Evolutionary conservation across 2,888 invertebrate species (phyloP), one percentile per base, ranked within the genome.

Genomic region (Pyrrhosoma nymphula): DNA sequence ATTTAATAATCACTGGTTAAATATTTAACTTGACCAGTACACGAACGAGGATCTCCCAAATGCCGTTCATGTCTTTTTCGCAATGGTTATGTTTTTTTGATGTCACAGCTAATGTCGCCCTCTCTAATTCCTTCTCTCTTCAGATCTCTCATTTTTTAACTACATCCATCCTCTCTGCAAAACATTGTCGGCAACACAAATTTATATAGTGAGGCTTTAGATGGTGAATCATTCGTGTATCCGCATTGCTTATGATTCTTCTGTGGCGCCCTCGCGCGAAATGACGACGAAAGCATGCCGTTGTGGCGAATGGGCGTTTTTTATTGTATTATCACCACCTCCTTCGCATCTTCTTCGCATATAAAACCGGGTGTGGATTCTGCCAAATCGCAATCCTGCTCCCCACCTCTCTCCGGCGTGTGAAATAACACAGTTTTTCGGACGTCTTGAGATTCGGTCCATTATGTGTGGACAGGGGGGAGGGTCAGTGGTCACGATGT

Each of bases 361-460:
- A 60, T 82, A 82, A 30, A 35, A 82, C 82, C 82, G 82, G 82
- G 82, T n/a, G 82, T 82, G 82, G 82, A 82, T 82, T 82, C 35
- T 82, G 82, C 82, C 82, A 82, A 82, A 82, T 82, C 82, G 82
- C 69, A 69, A 69, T 23, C n/a, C 69, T 82, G 10, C 75, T 16
- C 18, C 16, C 69, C n/a, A 10, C n/a, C 82, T 6, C 82, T 82
- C 35, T 14, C 82, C 35, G 60, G 60, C 47, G 82, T 35, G 82
- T 82, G 30, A 82, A 35, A 82, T 82, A 35, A 16, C 35, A 35
- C 82, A 18, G 10, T 82, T 82, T 82, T 35, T 82, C 82, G 82
- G 35, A 35, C 82, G 26, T 14, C 47, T 47, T 35, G 82, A 16
- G 82, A 82, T 82, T 35, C 35, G 30, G 82, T 30, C 82, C 82